A percentile compares a stretch with the other conserved stretches of the same genome.
Conservation (phyloP, 2,888 invertebrate species). For the Salticus scenicus region DNA sequence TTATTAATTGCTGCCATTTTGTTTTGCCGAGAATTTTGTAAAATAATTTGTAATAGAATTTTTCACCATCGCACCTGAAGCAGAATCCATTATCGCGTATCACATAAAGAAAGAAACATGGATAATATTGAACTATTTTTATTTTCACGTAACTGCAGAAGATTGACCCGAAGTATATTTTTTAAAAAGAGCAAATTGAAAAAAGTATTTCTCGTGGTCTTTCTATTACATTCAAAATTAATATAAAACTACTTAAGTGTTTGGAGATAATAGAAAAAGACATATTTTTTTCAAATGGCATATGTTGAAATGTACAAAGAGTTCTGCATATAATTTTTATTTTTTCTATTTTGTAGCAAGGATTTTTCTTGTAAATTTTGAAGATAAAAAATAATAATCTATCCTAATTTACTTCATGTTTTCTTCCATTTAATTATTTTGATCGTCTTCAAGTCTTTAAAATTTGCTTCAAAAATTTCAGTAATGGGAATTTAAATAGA, state of each 20-base stretch:
- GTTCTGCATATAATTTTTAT: background rate
- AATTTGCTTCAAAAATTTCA: too few species aligned
- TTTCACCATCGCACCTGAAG: too few species aligned
- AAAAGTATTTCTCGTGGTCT: background rate
- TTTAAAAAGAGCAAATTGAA: background rate
- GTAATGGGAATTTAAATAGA: too few species aligned
- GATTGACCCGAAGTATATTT: background rate
- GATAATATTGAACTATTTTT: background rate
- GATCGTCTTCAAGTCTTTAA: too few species aligned
- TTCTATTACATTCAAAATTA: background rate
- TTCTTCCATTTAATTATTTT: too few species aligned
- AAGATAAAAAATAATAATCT: too few species aligned
- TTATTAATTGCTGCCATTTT: too few species aligned
- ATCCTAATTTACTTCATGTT: too few species aligned
- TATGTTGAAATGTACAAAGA: background rate
- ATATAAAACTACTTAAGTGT: background rate
- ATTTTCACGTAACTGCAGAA: background rate
- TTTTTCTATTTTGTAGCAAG: too few species aligned
- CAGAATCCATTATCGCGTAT: background rate
- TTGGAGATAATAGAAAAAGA: background rate
- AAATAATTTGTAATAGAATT: too few species aligned
- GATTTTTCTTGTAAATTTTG: too few species aligned
- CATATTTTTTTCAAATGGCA: background rate
- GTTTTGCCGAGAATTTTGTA: too few species aligned
- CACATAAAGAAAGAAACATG: background rate